Evolutionary conservation across 2,797 vertebrate genomes (phyloP).

Genomic region (Microcaecilia unicolor): DNA sequence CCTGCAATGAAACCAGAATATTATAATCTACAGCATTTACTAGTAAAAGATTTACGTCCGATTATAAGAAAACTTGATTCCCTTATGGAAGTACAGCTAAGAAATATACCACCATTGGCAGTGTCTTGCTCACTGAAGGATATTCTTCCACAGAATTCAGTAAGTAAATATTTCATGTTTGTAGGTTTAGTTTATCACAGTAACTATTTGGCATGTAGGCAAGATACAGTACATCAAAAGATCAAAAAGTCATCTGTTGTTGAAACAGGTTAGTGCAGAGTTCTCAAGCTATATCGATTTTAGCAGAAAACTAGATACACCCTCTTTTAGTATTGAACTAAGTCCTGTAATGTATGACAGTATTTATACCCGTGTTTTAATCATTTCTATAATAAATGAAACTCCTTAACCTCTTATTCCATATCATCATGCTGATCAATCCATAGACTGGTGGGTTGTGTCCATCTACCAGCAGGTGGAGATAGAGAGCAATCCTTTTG

Average conservation of each 20-base stretch:
- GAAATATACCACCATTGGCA: constrained; percentile 43
- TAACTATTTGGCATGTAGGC: not conserved
- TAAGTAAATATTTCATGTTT: constrained; percentile 29
- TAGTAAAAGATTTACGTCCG: constrained; percentile 30
- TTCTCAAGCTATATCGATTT: not conserved
- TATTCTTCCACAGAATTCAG: constrained; percentile 51
- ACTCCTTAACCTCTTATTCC: no score
- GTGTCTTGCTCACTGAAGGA: constrained; percentile 53
- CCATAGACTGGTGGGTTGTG: no score
- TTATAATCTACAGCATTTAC: constrained; percentile 2
- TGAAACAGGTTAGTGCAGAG: not conserved
- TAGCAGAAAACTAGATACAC: no score
- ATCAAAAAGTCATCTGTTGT: not conserved
- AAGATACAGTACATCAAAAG: not conserved
- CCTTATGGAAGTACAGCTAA: constrained; percentile 28
- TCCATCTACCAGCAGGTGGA: no score
- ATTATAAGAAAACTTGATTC: constrained; percentile 42
- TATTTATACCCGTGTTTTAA: no score
- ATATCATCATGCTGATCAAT: no score
- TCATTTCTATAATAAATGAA: no score
- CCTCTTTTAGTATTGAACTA: no score
- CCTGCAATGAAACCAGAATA: constrained; percentile 2
- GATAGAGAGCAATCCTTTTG: no score
- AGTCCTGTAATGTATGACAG: no score
- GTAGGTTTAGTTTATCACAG: not conserved